phyloP scores from a whole-genome alignment of 2,888 invertebrate species.

The Strigamia transsilvanica region DNA sequence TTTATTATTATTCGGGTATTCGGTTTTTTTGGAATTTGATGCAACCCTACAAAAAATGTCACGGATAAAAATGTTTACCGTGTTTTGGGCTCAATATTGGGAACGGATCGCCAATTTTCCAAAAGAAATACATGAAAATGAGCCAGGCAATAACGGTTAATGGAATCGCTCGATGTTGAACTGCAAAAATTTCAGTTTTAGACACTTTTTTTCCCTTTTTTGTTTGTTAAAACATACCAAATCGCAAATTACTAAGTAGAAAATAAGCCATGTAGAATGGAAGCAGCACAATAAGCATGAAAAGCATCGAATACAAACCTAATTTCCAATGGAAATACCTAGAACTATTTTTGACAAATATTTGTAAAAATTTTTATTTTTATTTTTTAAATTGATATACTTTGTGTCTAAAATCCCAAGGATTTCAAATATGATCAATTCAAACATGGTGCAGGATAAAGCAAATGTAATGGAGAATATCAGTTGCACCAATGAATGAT shows the following conservation, averaged over 20 bases:
- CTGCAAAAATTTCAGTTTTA: constrained; percentile 65
- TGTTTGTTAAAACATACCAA: constrained; percentile 61
- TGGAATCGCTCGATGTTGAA: constrained; percentile 78
- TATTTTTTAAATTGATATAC: constrained; percentile 68
- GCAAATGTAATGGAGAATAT: constrained; percentile 97
- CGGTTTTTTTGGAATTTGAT: too few species aligned
- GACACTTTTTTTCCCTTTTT: constrained; percentile 11
- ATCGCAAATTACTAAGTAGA: constrained; percentile 84
- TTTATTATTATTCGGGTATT: too few species aligned
- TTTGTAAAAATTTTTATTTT: neutral
- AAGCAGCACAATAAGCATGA: constrained; percentile 94
- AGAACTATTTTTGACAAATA: constrained; percentile 70
- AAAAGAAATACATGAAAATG: constrained; percentile 92
- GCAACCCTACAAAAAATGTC: too few species aligned
- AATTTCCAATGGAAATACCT: constrained; percentile 95
- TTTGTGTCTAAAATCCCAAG: constrained; percentile 89
- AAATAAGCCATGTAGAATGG: constrained; percentile 97
- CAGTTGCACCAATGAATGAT: constrained; percentile 90
- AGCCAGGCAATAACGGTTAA: constrained; percentile 87
- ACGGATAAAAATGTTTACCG: too few species aligned
- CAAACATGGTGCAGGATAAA: constrained; percentile 98
- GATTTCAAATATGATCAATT: constrained; percentile 99
- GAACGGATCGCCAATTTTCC: constrained; percentile 99
- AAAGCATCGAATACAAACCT: constrained; percentile 86
- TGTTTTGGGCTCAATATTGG: constrained; percentile 96